Evolutionary conservation across 1,140 invertebrate species (phyloP), one percentile per base, ranked within the genome.

Genomic region (Apis laboriosa): DNA sequence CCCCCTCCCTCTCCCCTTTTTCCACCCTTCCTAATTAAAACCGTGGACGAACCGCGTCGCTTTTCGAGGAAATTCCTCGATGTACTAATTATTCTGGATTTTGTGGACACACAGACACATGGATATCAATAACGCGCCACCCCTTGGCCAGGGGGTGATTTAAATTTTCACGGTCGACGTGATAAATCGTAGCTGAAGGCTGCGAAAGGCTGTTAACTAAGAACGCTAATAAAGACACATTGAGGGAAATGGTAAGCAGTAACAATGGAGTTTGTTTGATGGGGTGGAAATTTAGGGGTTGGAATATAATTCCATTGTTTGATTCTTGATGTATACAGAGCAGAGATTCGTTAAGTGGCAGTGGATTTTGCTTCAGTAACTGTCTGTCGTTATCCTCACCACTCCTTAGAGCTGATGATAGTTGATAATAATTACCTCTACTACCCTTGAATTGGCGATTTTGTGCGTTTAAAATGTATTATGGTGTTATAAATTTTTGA

Each of bases 71-170:
- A 56, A 58, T 77, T 77, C 55, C 76, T 21, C 21, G 51, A 53
- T 49, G 76, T 68, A 56, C 76, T 67, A 77, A 77, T 77, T 77
- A 77, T 77, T 67, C 76, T 24, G 64, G 64, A 77, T 77, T 75
- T 63, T 28, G 43, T 63, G 58, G 73, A 63, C 60, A 11, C 64
- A 13, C 7, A 21, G 34, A 7, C 9, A 19, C 28, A 9, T 12
- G 51, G 24, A 49, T 75, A 75, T 75, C 73, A 53, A 63, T 63
- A 75, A 53, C 70, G n/a, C 24, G 34, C 34, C 34, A 7, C 34
- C 34, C 34, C 15, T 17, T 58, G 43, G 4, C 3, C 1, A 7
- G 70, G 67, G 67, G 60, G 15, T 21, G n/a, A 21, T 64, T 64
- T 75, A 64, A 67, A 72, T 83, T 77, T 63, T 74, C 60, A 51